Base-by-base conservation (phyloP, 2,888 invertebrate species). In the Ornithoptera alexandrae region DNA sequence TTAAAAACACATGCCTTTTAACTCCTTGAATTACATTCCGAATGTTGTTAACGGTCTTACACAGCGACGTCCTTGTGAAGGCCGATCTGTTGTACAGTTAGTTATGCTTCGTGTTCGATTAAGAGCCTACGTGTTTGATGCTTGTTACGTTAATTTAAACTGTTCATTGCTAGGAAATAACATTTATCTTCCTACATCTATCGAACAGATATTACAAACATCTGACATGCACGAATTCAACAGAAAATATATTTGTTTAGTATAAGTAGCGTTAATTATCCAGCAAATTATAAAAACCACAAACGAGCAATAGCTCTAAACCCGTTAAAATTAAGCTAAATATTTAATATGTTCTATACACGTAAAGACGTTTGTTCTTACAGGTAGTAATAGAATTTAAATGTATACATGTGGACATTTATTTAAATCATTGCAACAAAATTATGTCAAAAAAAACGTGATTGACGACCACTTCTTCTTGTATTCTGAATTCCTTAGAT, bases 161-260 rank as follows among this genome's bases (percentile, higher is more conserved):
- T 84, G 81, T 81, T 80, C 82, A 81, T 76, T 81, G 86, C 81
- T 79, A 90, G 91, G 91, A 92, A 92, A 83, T 89, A 87, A 88
- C 90, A 89, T 90, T 90, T 89, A 87, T 80, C 86, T 84, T 80
- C 82, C 85, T 85, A 86, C 87, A 86, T 86, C 81, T 80, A 84
- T 84, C 83, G 87, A 85, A 89, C 82, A 86, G 85, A 87, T 84
- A 88, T 85, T 85, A 82, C 83, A 86, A 84, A 85, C 83, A 90
- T 67, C 88, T 83, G 86, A 80, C 78, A 84, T 84, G 88, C 89
- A 89, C 89, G 89, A 88, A 78, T 87, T 83, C 74, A 73, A 72
- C 71, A 71, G 76, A 75, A 77, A 73, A 72, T 73, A 61, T 72
- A 72, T 74, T 76, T 57, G 65, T 68, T 53, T 53, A n/a, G 69